Evolutionary conservation across 2,797 vertebrate species (phyloP), one percentile per base, ranked within the genome.

Genomic region (Notolabrus celidotus): DNA sequence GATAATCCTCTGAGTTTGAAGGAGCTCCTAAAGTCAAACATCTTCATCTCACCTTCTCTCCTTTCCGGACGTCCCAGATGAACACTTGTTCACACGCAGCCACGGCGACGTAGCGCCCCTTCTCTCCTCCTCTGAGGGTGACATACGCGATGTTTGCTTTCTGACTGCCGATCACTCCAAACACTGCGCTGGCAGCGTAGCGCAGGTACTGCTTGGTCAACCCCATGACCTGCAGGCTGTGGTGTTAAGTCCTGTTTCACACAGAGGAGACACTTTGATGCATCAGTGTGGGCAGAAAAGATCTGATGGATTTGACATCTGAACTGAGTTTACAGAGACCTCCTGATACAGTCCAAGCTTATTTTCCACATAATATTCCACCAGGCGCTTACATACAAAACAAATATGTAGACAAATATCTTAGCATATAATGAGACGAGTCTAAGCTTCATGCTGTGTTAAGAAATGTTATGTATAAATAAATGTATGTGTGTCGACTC

Each of bases 201-300:
- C 97, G 96, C 68, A 99, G 93, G 77, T 99, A 99, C 89, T 99
- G 98, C 86, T 96, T 97, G 65, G 97, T 99, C 83, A 99, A 93
- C 0, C 97, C 97, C 98, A 99, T 99, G 85, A 73, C 74, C 58
- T 2, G 49, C 69, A 29, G 60, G 27, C 39, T 25, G 43, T 50
- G 57, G 49, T 12, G 11, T 2, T 31, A 19, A 47, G 61, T n/a
- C 59, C 80, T 79, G 61, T 25, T 62, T 52, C 33, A 68, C n/a
- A 49, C 0, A 68, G 0, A 19, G 1, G 0, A 36, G 10, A 54
- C 4, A 41, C 14, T 16, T 10, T 50, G 4, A 17, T n/a, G 36
- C 15, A 27, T 16, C 33, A 23, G 29, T 31, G 29, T 31, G 5
- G 29, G 9, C 4, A 9, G 29, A 14, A 12, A 36, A 36, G 34